Conservation (phyloP, 92 coral and sea anemone genomes). For the Siderastrea radians region DNA sequence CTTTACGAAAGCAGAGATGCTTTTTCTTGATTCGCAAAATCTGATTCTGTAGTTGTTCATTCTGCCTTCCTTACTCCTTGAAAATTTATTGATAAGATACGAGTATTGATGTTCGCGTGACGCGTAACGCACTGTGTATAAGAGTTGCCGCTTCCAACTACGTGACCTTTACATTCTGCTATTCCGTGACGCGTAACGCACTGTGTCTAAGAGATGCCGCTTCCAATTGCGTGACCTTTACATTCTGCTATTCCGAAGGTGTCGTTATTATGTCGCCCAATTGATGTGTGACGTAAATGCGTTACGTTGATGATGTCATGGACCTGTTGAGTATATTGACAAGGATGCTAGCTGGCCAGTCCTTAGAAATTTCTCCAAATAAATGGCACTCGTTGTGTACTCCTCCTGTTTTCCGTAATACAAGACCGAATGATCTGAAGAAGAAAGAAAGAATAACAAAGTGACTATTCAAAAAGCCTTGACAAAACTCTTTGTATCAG, state of each 20-base stretch:
- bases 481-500: background rate
- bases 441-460: background rate
- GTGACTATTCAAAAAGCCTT: background rate
- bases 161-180: conserved; percentile 1
- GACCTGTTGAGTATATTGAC: conserved; percentile 88
- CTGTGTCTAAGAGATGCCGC: background rate
- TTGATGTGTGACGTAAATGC: conserved; percentile 8
- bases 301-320: conserved; percentile 68
- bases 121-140: background rate
- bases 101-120: background rate
- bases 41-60: no score
- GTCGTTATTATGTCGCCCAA: conserved; percentile 1
- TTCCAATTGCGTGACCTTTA: background rate
- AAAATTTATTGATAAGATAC: no score
- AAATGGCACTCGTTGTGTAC: conserved; percentile 95
- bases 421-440: conserved; percentile 89
- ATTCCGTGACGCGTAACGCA: background rate
- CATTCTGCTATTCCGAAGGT: background rate
- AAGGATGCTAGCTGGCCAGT: conserved; percentile 85
- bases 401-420: conserved; percentile 88
- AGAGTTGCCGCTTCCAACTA: background rate
- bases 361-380: conserved; percentile 90
- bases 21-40: background rate
- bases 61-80: no score
- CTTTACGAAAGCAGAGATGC: background rate